Base-by-base conservation (phyloP, 2,113 vertebrate genomes). In the Grammomys surdaster region DNA sequence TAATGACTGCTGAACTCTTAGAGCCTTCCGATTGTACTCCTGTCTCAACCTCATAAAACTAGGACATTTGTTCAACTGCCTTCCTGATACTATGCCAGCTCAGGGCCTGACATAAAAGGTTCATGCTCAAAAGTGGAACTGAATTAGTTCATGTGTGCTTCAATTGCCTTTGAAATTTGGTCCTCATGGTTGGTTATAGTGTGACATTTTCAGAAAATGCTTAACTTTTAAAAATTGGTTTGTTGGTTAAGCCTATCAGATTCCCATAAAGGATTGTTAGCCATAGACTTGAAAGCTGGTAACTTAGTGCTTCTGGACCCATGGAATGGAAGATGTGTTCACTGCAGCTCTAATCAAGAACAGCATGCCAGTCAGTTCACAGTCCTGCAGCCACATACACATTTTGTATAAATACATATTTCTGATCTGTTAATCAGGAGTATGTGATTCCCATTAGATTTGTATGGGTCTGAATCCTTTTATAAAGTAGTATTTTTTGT, bases 201-300 rank as follows among this genome's bases (percentile, higher is more conserved):
- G 33, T 43, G 43, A 63, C 31, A 17, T 87, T 89, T 87, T 86
- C 87, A 84, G 65, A 91, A 81, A n/a, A 51, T 36, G 88, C 10
- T 1, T 73, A 70, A 20, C 92, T 40, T 87, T 17, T 19, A 70
- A 70, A 26, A 67, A 51, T 81, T 1, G 90, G 80, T 87, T 43
- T 82, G 51, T 85, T 81, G 19, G 51, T 89, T 75, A 11, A 40
- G 88, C 85, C 60, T 89, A 1, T 95, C n/a, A 94, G 19, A 28
- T 91, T 91, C 56, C 56, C 48, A 70, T 94, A n/a, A 86, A 91
- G 65, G n/a, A 22, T 48, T 84, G 10, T 73, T 85, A 77, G 24
- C 76, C n/a, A 65, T 58, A 58, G 46, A 33, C 58, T 77, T 77
- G 51, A n/a, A 85, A 93, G 67, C 10, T 26, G 72, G 56, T 33